Percentiles rank a stretch among this genome's conserved stretches.
phyloP scores from a whole-genome alignment of 2,888 invertebrate genomes.

The Drosophila maculinotata region DNA sequence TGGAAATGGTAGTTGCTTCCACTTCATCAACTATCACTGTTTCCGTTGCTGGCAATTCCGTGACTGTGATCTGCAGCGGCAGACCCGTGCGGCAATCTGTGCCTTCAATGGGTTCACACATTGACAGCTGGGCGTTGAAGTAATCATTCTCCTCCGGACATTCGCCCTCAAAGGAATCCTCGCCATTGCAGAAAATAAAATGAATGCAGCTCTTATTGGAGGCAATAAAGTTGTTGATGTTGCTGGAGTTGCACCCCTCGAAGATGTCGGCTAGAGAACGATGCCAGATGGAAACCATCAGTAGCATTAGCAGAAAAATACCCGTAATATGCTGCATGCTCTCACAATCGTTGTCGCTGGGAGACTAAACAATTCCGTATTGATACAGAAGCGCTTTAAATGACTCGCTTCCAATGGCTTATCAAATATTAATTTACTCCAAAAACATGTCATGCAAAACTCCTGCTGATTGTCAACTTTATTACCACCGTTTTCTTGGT shows the following conservation, averaged over 20 bases:
- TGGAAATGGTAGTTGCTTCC: neutral
- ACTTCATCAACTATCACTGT: neutral
- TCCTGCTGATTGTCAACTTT: constrained; percentile 29
- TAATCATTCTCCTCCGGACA: constrained; percentile 71
- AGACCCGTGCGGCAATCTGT: constrained; percentile 62
- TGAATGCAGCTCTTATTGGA: constrained; percentile 71
- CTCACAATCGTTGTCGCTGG: constrained; percentile 13
- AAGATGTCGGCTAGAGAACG: constrained; percentile 45
- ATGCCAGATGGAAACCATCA: constrained; percentile 18
- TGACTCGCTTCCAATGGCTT: constrained; percentile 29
- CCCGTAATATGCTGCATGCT: constrained; percentile 32
- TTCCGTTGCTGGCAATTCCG: neutral
- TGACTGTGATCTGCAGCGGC: constrained; percentile 8
- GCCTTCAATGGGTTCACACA: constrained; percentile 66
- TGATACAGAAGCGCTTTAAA: constrained; percentile 35
- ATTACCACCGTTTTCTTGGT: constrained; percentile 37
- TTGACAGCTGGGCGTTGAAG: constrained; percentile 57
- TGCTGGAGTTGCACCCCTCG: constrained; percentile 48
- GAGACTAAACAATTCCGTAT: constrained; percentile 31
- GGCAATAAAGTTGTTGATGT: constrained; percentile 46
- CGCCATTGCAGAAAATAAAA: constrained; percentile 76
- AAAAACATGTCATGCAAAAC: constrained; percentile 48
- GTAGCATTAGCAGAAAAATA: constrained; percentile 3
- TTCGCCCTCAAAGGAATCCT: constrained; percentile 78
- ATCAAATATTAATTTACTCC: constrained; percentile 60